Evolutionary conservation across 2,797 vertebrate species (phyloP).

Genomic region (Hippoglossus hippoglossus): DNA sequence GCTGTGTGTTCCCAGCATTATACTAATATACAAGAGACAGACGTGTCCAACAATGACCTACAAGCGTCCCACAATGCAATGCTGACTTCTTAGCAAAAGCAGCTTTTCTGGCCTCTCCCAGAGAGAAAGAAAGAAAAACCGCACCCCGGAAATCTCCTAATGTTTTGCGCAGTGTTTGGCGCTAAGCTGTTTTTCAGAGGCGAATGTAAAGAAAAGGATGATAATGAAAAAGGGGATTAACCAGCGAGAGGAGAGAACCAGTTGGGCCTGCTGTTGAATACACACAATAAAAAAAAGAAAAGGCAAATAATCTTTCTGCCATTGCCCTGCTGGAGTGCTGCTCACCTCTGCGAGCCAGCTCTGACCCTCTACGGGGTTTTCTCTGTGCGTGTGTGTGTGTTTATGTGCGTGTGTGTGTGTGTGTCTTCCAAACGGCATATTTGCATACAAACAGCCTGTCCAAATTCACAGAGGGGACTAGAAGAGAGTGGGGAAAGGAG

Average conservation of each 20-base stretch:
- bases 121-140: slow-evolving; percentile 30
- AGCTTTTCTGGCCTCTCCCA: slow-evolving; percentile 35
- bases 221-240: slow-evolving; percentile 71
- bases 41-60: slow-evolving; percentile 29
- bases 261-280: slow-evolving; percentile 61
- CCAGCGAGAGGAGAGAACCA: slow-evolving; percentile 48
- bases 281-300: slow-evolving; percentile 34
- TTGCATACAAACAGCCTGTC: slow-evolving; percentile 72
- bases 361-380: slow-evolving; percentile 19
- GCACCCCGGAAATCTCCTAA: slow-evolving; percentile 28
- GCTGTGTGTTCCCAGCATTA: background rate
- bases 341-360: slow-evolving; percentile 44
- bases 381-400: background rate
- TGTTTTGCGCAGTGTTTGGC: slow-evolving; percentile 33
- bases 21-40: background rate
- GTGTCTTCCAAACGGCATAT: slow-evolving; percentile 44
- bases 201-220: slow-evolving; percentile 58
- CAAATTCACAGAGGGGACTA: slow-evolving; percentile 34
- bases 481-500: background rate
- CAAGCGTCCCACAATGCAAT: slow-evolving; percentile 25
- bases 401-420: background rate
- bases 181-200: slow-evolving; percentile 48
- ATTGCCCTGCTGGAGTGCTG: slow-evolving; percentile 34
- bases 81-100: slow-evolving; percentile 29
- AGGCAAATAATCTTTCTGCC: slow-evolving; percentile 41